Evolutionary conservation across 2,888 invertebrate genomes (phyloP), one percentile per base, ranked within the genome.

Genomic region (Chesias legatella): DNA sequence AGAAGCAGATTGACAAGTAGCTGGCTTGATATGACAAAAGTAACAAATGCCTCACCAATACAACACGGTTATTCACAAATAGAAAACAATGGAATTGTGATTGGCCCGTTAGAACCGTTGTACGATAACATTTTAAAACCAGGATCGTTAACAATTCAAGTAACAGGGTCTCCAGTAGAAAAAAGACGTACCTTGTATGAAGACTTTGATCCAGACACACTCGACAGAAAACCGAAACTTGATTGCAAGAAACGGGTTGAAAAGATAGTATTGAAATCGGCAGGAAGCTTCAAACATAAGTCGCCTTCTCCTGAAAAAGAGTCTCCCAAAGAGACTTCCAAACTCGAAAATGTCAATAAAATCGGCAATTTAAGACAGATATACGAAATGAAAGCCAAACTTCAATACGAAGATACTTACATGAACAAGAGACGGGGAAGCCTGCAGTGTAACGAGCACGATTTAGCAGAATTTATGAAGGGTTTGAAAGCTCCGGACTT

Each of bases 141-240:
- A 0, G 95, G 95, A 2, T 93, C 94, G 46, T 83, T 96, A 58
- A 93, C 95, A 6, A 96, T 96, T 48, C 92, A 95, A 81, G 94
- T 95, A 83, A 92, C 73, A 91, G 95, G 79, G 75, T 92, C 66
- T 89, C 92, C 94, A 0, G 90, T 93, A 39, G 93, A 93, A 62
- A 89, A 89, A 8, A 89, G 90, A 43, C 91, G 92, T 23, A 90
- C 92, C 33, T 91, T 92, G 48, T 92, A 91, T 7, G 94, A 94
- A 60, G 92, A 93, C 42, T 95, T 95, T 64, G 95, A 95, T 67
- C 95, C 95, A 0, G 95, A 96, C 57, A 96, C 95, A 0, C 84
- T 96, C 17, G 95, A 96, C 60, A 89, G 95, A 24, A 95, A 95
- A 65, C 92, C 93, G 0, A 80, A 70, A 44, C 67, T 66, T 24